Percentiles rank a stretch among this genome's conserved stretches.
These are phyloP conservation scores for Rhadinocentrus ornatus DNA, from an alignment of 2,797 vertebrate species.

Conservation along the genomic window DNA sequence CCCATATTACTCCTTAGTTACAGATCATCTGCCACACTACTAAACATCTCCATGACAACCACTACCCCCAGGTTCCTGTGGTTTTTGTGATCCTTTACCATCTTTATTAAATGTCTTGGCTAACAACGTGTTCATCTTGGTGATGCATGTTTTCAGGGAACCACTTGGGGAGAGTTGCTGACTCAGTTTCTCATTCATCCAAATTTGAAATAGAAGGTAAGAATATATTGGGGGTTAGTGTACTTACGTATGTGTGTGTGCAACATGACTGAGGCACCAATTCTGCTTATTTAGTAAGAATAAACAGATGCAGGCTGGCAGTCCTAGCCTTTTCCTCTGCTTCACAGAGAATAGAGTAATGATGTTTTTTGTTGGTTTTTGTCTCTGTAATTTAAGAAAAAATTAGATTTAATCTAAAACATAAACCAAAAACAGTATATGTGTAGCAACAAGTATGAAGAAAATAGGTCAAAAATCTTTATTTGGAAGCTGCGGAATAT, in stretches of 20 bases:
- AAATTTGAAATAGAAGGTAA: slow-evolving; percentile 5
- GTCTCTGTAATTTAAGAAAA: background rate
- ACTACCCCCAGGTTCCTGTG: slow-evolving; percentile 46
- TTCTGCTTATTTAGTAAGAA: background rate
- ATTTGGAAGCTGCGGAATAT: too few relatives aligned
- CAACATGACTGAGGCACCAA: background rate
- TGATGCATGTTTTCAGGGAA: slow-evolving; percentile 29
- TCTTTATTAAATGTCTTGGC: slow-evolving; percentile 52
- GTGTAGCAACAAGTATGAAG: background rate
- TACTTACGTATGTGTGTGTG: background rate
- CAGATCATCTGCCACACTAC: slow-evolving; percentile 58
- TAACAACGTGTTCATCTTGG: slow-evolving; percentile 29
- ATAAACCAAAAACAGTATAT: background rate
- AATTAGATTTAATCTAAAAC: background rate
- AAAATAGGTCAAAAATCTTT: background rate
- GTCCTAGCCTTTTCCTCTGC: too few relatives aligned
- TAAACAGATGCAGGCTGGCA: background rate
- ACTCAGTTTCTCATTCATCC: slow-evolving; percentile 7
- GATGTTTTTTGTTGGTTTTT: background rate
- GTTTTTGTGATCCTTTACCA: slow-evolving; percentile 53
- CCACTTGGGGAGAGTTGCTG: slow-evolving; percentile 1
- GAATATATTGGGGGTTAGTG: background rate
- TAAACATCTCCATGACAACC: slow-evolving; percentile 54
- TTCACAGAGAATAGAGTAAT: background rate
- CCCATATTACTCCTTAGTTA: slow-evolving; percentile 41